Base-by-base conservation (phyloP, 1,140 invertebrate genomes). In the Heliconius nattereri region DNA sequence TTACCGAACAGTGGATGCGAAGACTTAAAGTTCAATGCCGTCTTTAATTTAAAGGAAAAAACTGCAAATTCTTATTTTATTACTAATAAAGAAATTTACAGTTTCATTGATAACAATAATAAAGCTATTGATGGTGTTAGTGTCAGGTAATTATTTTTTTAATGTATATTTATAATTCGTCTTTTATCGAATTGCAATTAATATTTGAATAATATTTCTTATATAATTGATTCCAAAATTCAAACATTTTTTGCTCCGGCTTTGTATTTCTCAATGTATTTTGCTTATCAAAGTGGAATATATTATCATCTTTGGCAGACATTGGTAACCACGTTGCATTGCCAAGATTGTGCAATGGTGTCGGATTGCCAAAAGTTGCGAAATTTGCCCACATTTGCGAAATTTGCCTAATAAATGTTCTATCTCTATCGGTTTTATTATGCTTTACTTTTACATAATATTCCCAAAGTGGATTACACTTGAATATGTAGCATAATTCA, bases 1-100 rank as follows among this genome's bases (percentile, higher is more conserved):
- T 75, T 85, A 40, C 71, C 70, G 32, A 81, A 86, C 29, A 86
- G 81, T 74, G 79, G 81, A 71, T 94, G 92, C 76, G 75, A 82
- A 23, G 82, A 89, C 77, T 79, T 81, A 60, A 76, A 72, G 1
- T 89, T 83, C 76, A 85, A 71, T 66, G 89, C 87, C 26, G 71
- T 78, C 32, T 92, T 93, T 40, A 23, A 81, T 40, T 79, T 94
- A 29, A 80, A 86, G 74, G 91, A 92, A 78, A 86, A 92, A 81
- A 91, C 83, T 75, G 94, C 87, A 75, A 95, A 93, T 16, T 95
- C 95, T 5, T 92, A 93, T 80, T 95, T 95, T 79, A 89, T 95
- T 45, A 92, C 84, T 19, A 78, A 29, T 6, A 86, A 90, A 7
- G 77, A 78, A n/a, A 40, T 94, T 32, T 85, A 79, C 20, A 88